Evolutionary conservation across 2,888 invertebrate genomes (phyloP).

Genomic region (Aspidapion aeneum): DNA sequence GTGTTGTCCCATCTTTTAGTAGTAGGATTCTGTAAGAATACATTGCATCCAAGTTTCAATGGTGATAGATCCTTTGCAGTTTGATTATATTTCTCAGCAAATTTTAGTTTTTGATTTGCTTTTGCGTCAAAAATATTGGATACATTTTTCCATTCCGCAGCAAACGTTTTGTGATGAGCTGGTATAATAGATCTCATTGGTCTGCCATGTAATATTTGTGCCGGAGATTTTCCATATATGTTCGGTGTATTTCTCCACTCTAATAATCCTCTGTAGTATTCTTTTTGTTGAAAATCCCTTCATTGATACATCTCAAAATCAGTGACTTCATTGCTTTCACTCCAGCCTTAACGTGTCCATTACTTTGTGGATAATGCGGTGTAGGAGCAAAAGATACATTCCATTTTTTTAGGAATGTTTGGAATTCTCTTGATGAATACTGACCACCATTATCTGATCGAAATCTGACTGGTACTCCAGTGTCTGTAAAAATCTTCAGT

Average conservation of each 20-base stretch:
- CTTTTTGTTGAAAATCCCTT: neutral
- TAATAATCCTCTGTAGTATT: neutral
- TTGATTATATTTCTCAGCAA: neutral
- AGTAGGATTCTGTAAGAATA: neutral
- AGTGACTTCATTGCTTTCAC: constrained; percentile 4
- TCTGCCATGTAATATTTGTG: neutral
- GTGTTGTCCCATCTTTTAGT: too few relatives aligned
- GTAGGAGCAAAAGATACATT: neutral
- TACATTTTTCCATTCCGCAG: neutral
- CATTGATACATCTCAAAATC: neutral
- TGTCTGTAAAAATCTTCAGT: constrained; percentile 1
- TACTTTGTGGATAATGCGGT: constrained; percentile 6
- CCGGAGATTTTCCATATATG: neutral
- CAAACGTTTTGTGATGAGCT: neutral
- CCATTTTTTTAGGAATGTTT: neutral
- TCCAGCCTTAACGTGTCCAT: constrained; percentile 3
- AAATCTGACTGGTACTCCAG: constrained; percentile 5
- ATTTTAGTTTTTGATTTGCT: neutral
- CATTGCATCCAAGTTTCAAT: neutral
- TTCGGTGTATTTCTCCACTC: neutral
- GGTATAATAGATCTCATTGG: neutral
- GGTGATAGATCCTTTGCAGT: neutral
- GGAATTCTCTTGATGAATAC: neutral
- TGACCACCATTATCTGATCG: constrained; percentile 1
- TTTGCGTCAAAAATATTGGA: neutral